These are phyloP conservation scores for Tribolium madens DNA, from an alignment of 1,140 invertebrate species.

Conservation along the genomic window DNA sequence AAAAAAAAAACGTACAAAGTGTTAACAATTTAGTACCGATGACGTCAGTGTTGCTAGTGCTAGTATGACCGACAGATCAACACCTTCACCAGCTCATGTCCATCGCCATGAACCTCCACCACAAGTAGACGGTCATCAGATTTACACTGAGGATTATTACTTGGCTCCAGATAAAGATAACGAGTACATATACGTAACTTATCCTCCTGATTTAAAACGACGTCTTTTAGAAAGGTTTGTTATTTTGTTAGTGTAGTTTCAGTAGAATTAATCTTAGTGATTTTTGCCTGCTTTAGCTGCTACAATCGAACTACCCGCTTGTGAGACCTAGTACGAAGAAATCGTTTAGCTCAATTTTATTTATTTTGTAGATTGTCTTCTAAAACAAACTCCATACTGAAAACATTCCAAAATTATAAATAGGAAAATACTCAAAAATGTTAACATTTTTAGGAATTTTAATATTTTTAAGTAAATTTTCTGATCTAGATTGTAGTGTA, in stretches of 20 bases:
- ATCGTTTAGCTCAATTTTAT: conserved; percentile 30
- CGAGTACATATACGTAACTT: conserved; percentile 88
- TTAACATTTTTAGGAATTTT: background rate
- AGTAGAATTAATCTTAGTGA: conserved; percentile 52
- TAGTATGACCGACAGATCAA: conserved; percentile 73
- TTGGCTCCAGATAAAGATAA: conserved; percentile 73
- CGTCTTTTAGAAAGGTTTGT: conserved; percentile 82
- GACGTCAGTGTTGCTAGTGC: conserved; percentile 74
- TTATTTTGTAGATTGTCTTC: conserved; percentile 12
- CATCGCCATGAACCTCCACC: conserved; percentile 65
- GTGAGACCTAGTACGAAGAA: conserved; percentile 63
- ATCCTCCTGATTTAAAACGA: conserved; percentile 85
- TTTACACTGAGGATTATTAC: conserved; percentile 66
- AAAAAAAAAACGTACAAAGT: conserved; percentile 36
- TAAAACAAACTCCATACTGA: conserved; percentile 33
- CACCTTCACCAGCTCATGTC: conserved; percentile 71
- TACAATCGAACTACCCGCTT: conserved; percentile 80
- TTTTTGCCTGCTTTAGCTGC: conserved; percentile 72
- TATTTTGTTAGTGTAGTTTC: conserved; percentile 31
- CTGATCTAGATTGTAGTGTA: background rate
- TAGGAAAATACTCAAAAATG: conserved; percentile 28
- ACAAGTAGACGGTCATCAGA: conserved; percentile 61
- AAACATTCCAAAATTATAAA: conserved; percentile 33
- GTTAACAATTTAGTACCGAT: conserved; percentile 69
- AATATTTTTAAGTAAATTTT: background rate